phyloP scores from a whole-genome alignment of 2,888 invertebrate species.

The Eulithis prunata region DNA sequence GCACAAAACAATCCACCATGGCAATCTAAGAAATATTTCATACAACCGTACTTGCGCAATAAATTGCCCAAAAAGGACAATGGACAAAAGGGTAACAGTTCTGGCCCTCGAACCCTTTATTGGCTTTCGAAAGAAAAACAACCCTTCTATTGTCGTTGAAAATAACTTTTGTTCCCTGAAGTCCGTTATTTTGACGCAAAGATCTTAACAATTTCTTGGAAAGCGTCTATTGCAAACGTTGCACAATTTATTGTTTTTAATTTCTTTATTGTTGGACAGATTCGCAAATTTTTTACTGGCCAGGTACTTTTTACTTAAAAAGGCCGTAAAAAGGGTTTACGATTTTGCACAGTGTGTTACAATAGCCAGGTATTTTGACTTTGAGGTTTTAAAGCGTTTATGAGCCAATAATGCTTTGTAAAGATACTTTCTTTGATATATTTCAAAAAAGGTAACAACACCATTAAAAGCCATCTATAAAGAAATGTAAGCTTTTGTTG shows the following conservation, averaged over 20 bases:
- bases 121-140: constrained; percentile 71
- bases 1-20: constrained; percentile 19
- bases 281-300: constrained; percentile 28
- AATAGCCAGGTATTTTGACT: constrained; percentile 31
- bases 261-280: constrained; percentile 20
- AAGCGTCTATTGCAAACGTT: constrained; percentile 40
- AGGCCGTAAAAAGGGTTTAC: constrained; percentile 30
- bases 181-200: constrained; percentile 75
- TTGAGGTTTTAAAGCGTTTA: constrained; percentile 30
- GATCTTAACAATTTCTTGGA: constrained; percentile 61
- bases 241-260: constrained; percentile 43
- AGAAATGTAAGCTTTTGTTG: not conserved
- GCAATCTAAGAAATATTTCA: constrained; percentile 45
- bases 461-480: not conserved
- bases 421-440: constrained; percentile 22
- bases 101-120: constrained; percentile 74
- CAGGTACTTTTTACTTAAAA: constrained; percentile 43
- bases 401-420: constrained; percentile 25
- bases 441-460: not conserved
- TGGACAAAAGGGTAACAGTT: constrained; percentile 74
- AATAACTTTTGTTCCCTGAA: constrained; percentile 63
- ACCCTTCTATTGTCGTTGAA: constrained; percentile 75
- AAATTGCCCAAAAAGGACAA: constrained; percentile 61
- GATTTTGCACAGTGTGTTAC: constrained; percentile 28
- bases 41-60: constrained; percentile 71